phyloP scores from a whole-genome alignment of 2,888 invertebrate species.

The Nemotelus nigrinus region DNA sequence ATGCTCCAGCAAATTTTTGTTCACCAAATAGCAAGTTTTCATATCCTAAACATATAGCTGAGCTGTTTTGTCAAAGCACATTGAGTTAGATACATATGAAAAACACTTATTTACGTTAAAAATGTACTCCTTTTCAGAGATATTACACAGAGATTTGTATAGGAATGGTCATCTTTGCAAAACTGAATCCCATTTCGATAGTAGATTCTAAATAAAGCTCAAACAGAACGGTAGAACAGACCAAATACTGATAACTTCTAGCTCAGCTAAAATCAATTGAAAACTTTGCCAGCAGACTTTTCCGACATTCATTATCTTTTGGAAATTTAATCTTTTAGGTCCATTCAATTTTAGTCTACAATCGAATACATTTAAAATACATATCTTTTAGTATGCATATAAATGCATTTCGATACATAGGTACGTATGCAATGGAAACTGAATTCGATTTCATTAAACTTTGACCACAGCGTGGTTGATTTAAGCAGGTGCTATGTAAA shows the following conservation, averaged over 20 bases:
- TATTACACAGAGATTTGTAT: too few species aligned
- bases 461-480: conserved; percentile 7
- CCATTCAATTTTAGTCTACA: conserved; percentile 33
- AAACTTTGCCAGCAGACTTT: conserved; percentile 19
- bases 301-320: conserved; percentile 21
- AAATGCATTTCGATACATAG: conserved; percentile 6
- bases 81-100: too few species aligned
- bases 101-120: too few species aligned
- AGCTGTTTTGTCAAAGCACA: too few species aligned
- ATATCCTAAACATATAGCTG: too few species aligned
- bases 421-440: too few species aligned
- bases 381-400: conserved; percentile 1
- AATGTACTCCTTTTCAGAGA: too few species aligned
- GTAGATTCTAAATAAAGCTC: conserved; percentile 8
- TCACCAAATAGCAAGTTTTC: too few species aligned
- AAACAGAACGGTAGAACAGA: conserved; percentile 4
- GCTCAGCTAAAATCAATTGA: neutral
- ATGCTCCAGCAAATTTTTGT: too few species aligned
- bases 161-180: too few species aligned
- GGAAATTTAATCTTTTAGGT: conserved; percentile 31
- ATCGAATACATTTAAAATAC: conserved; percentile 30
- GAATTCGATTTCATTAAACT: conserved; percentile 31
- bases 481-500: neutral
- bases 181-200: too few species aligned
- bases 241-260: conserved; percentile 25